Evolutionary conservation across 1,140 invertebrate species (phyloP), one percentile per base, ranked within the genome.

Genomic region (Lepidurus packardi): DNA sequence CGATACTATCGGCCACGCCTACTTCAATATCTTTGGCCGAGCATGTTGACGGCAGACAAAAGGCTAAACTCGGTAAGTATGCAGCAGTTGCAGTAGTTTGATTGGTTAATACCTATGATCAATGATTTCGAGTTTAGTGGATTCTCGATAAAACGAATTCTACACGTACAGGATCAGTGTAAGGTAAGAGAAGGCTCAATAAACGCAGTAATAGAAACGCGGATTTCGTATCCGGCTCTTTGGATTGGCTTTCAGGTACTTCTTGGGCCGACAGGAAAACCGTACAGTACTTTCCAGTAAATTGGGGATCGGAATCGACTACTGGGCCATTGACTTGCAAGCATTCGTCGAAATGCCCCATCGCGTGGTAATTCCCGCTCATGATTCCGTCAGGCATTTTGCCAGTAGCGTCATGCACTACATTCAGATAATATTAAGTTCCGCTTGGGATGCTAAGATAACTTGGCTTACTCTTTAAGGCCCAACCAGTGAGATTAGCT

Each of bases 291-390:
- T 75, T 73, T 25, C 78, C 78, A 34, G 13, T 21, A 43, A 75
- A 78, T 21, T 65, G 16, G 16, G 53, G 53, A 16, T 21, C 13
- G 1, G 21, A 53, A 21, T 7, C 73, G 7, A 8, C 44, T 21
- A 16, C n/a, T 13, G 45, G 45, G 7, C 43, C 53, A 7, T 74
- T 73, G 47, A 74, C 43, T 6, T 73, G 8, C 16, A 78, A 13
- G n/a, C 78, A 78, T 47, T 78, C 34, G 73, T 78, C 78, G 43
- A 78, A 78, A 73, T 74, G 43, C 21, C 78, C 78, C 73, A 25
- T 73, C 3, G 73, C 16, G 24, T 75, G 78, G 7, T 73, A 65
- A 75, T 74, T 74, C 1, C 73, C 73, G 6, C 78, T 73, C 3
- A 74, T 45, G 3, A 75, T 7, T 34, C 78, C 78, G 6, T 73